These are phyloP conservation scores for Tipula lateralis DNA, from an alignment of 2,888 invertebrate species.

Conservation along the genomic window DNA sequence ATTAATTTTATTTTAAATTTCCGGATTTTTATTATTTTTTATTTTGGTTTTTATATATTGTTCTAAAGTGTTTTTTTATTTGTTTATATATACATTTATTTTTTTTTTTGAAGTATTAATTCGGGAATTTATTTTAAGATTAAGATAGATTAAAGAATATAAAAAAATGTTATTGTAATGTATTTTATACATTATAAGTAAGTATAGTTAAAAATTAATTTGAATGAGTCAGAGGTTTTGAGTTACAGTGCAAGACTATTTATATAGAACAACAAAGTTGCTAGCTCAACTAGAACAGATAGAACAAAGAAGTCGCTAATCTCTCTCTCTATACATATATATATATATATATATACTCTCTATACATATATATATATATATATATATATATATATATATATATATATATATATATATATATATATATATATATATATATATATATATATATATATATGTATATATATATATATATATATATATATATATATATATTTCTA, in stretches of 20 bases:
- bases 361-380: too few species aligned
- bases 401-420: too few species aligned
- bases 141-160: background rate
- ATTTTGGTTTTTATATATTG: background rate
- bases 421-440: too few species aligned
- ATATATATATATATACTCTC: too few species aligned
- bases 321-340: too few species aligned
- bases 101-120: background rate
- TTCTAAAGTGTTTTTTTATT: background rate
- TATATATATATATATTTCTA: too few species aligned
- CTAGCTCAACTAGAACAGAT: too few species aligned
- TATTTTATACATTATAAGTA: background rate
- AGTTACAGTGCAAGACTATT: background rate
- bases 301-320: too few species aligned
- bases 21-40: background rate
- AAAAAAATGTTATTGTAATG: background rate
- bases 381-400: too few species aligned
- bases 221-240: background rate
- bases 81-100: background rate
- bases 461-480: too few species aligned
- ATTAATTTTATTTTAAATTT: conserved; percentile 11
- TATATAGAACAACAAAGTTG: too few species aligned
- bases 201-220: background rate
- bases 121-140: background rate
- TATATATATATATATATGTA: too few species aligned